Conservation (phyloP, 2,797 vertebrate species). For the Crenuchus spilurus region DNA sequence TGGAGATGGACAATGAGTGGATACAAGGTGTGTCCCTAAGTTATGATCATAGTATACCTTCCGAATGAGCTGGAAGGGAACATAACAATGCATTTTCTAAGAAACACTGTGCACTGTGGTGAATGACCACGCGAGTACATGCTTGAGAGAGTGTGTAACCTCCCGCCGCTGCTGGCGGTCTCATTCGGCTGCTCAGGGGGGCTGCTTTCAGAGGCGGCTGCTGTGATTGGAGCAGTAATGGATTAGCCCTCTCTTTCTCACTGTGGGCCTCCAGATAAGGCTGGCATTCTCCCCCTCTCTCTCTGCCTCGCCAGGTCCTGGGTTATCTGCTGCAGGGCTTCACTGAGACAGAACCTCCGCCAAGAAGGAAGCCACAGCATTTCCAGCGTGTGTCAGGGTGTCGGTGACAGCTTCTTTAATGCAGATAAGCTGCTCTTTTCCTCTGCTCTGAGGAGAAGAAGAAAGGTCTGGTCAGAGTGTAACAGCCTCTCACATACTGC, state of each 20-base stretch:
- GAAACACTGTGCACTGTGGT: neutral
- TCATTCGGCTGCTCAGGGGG: conserved; percentile 36
- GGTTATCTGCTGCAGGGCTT: conserved; percentile 55
- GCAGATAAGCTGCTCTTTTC: conserved; percentile 58
- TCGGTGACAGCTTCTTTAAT: conserved; percentile 65
- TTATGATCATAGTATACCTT: too few relatives aligned
- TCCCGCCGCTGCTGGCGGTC: neutral
- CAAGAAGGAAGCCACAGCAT: conserved; percentile 42
- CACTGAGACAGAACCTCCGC: conserved; percentile 48
- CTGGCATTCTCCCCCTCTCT: conserved; percentile 43
- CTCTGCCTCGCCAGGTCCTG: conserved; percentile 43
- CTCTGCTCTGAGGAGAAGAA: conserved; percentile 42
- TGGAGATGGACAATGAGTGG: too few relatives aligned
- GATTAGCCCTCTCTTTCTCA: conserved; percentile 51
- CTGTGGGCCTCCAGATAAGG: conserved; percentile 55
- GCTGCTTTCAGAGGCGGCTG: conserved; percentile 30
- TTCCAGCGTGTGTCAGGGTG: conserved; percentile 54
- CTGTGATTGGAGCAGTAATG: conserved; percentile 54
- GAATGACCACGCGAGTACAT: neutral
- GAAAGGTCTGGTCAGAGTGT: conserved; percentile 38
- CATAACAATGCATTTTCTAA: neutral
- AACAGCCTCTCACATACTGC: conserved; percentile 20
- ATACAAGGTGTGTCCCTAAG: too few relatives aligned
- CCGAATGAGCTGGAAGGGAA: too few relatives aligned
- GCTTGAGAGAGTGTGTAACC: conserved; percentile 23